phyloP scores from a whole-genome alignment of 2,797 vertebrate genomes.

The Eremophila alpestris region DNA sequence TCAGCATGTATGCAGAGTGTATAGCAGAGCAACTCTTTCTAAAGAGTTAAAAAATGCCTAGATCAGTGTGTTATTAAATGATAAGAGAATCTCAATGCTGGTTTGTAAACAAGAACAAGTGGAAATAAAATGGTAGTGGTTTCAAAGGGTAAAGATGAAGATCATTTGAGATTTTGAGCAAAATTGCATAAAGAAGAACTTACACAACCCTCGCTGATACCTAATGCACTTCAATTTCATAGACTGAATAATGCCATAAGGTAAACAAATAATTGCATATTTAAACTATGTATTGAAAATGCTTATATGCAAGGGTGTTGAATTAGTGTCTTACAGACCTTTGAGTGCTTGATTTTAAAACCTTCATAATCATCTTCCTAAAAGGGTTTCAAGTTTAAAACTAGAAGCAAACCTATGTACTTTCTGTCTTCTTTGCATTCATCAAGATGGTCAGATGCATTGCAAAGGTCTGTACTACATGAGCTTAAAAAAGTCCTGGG shows the following conservation, averaged over 20 bases:
- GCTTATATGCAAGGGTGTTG: not conserved
- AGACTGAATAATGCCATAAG: not conserved
- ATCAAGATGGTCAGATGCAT: not conserved
- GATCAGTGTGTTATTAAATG: not conserved
- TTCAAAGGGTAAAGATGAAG: not conserved
- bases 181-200: not conserved
- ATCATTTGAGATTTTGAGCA: not conserved
- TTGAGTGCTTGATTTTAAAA: not conserved
- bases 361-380: not conserved
- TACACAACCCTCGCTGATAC: not conserved
- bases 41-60: not conserved
- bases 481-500: not conserved
- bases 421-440: not conserved
- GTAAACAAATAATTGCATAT: not conserved
- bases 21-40: not conserved
- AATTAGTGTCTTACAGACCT: not conserved
- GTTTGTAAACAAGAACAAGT: not conserved
- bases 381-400: not conserved
- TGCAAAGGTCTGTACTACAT: not conserved
- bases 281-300: not conserved
- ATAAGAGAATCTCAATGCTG: not conserved
- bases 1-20: not conserved
- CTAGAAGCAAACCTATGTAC: not conserved
- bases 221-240: not conserved
- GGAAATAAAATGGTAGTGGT: not conserved